A percentile compares a stretch with the other conserved stretches of the same genome.
Evolutionary conservation across 2,113 vertebrate genomes (phyloP).

Genomic region (Danio rerio): GRCz12tu NC_133180.1:40997001-40997500

Average conservation of each 20-base stretch:
- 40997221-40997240: neutral
- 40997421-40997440: too few relatives aligned
- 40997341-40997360: too few relatives aligned
- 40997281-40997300: too few relatives aligned
- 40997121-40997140: neutral
- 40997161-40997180: neutral
- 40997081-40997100: neutral
- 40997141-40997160: conserved; percentile 1
- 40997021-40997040: conserved; percentile 58
- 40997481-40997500: too few relatives aligned
- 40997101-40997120: neutral
- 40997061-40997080: neutral
- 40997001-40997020: conserved; percentile 94
- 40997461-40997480: too few relatives aligned
- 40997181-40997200: neutral
- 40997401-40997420: neutral
- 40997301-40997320: too few relatives aligned
- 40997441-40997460: too few relatives aligned
- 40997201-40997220: neutral
- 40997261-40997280: too few relatives aligned
- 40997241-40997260: neutral
- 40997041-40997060: neutral
- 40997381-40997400: too few relatives aligned
- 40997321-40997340: too few relatives aligned
- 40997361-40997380: too few relatives aligned